Evolutionary conservation across 2,888 invertebrate species (phyloP).

Genomic region (Zeuzera pyrina): DNA sequence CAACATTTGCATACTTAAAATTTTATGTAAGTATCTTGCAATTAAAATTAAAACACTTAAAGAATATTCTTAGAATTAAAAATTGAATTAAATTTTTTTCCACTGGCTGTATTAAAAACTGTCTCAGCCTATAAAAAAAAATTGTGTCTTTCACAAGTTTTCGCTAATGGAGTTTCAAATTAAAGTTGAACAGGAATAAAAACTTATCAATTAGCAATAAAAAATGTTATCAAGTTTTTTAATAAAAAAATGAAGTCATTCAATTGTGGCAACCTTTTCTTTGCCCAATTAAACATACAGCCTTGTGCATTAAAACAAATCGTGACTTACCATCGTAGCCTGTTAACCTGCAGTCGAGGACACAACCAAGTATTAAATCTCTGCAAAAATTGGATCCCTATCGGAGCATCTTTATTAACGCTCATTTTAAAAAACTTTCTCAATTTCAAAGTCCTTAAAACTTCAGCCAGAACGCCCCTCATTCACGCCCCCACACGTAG

Average conservation of each 20-base stretch:
- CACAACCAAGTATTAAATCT: conserved; percentile 67
- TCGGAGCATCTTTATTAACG: conserved; percentile 73
- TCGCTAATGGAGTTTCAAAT: too few species aligned
- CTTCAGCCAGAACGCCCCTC: conserved; percentile 20
- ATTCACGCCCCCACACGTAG: conserved; percentile 22
- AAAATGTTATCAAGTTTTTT: too few species aligned
- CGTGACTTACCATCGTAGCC: conserved; percentile 75
- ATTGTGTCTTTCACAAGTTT: too few species aligned
- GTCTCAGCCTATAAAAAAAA: too few species aligned
- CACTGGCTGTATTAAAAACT: too few species aligned
- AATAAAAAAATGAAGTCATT: neutral
- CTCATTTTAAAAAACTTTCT: conserved; percentile 62
- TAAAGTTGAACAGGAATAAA: neutral
- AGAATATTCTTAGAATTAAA: too few species aligned
- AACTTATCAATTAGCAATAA: neutral
- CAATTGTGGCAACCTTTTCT: neutral
- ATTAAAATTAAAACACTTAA: too few species aligned
- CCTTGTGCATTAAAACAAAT: conserved; percentile 7
- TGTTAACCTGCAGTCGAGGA: conserved; percentile 75
- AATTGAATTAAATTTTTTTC: too few species aligned
- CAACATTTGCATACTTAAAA: too few species aligned
- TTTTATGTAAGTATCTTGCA: too few species aligned
- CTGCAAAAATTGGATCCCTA: conserved; percentile 76
- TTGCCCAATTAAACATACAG: too few species aligned
- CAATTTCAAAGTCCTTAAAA: conserved; percentile 24